Evolutionary conservation across 2,888 invertebrate genomes (phyloP), one percentile per base, ranked within the genome.

Genomic region (Eurytoma adleriae): DNA sequence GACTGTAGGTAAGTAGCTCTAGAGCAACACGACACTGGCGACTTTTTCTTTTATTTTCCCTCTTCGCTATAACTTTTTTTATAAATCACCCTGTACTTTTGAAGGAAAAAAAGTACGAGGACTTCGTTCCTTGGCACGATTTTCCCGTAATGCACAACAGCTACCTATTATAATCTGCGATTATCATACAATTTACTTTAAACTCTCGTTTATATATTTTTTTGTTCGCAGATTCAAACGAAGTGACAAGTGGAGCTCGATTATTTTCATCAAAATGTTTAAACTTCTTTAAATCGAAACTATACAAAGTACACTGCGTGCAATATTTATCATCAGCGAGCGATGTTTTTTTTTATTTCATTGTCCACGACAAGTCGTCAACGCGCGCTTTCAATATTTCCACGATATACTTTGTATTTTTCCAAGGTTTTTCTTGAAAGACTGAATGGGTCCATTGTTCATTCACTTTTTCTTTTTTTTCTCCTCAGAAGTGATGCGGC

Each of bases 361-460:
- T 56, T 18, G 18, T n/a, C 56, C 66, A 12, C 40, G 16, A 16
- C 66, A 12, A 40, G 40, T 74, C 27, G 74, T 57, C 16, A 48
- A 50, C 52, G 27, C 10, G 48, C 18, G 56, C 40, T 50, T 66
- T 62, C 59, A 74, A 67, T 64, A 20, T 24, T 75, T 67, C 14
- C 56, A 24, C 59, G 50, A 40, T 69, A 59, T 68, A 76, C 24
- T 69, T 61, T 76, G 68, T 76, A 48, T 69, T 16, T 68, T 76
- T 84, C 82, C 67, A 83, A 81, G 80, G 77, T 83, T 84, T 85
- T 84, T 80, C 84, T 85, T 84, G 88, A 89, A 89, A 89, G 88
- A 89, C 89, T 86, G 86, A 85, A 85, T 87, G 86, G 86, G 85
- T 85, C 83, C 77, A 78, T 82, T 82, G 83, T 78, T 20, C 54